Base-by-base conservation (phyloP, 2,797 vertebrate species). In the Triplophysa bombifrons region DNA sequence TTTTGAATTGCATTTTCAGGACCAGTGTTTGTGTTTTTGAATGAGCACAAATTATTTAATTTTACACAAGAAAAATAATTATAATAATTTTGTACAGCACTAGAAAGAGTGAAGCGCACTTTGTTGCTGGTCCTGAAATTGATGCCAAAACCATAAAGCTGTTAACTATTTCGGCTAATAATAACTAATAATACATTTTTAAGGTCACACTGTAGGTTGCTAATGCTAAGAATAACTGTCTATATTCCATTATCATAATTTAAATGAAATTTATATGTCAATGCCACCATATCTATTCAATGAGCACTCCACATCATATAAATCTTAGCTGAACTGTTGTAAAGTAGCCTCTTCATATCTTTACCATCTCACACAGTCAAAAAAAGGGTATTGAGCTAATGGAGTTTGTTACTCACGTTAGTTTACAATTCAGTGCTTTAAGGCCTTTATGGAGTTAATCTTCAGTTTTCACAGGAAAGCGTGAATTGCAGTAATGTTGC, bases 261-360 rank as follows among this genome's bases (percentile, higher is more conserved):
- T 78, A 30, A 71, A 72, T 46, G 51, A 17, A 5, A 73, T 80
- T 67, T 73, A 80, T 58, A 73, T 73, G 70, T 72, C 66, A 73
- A 80, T 73, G 19, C 19, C 1, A 38, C 3, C 11, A 13, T 60
- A 66, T 30, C 27, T n/a, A 48, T 34, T 30, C 25, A 72, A 60
- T 58, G n/a, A 72, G 20, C 20, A 16, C 50, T 66, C 34, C 50
- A 34, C 19, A 20, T 25, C 50, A 34, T 55, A 64, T 53, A 51
- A 27, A 44, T 66, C 34, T 46, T 41, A 72, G 41, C 2, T 56
- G 9, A 25, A 65, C 17, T 58, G 41, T 41, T 41, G 41, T 41
- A 16, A 10, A 58, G 48, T 8, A 25, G 9, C 12, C 41, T 63
- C 53, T 53, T 64, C 11, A 9, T 25, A 44, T 44, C 3, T 51